These are phyloP conservation scores for Caerostris extrusa DNA, from an alignment of 1,140 invertebrate genomes.

Conservation along the genomic window DNA sequence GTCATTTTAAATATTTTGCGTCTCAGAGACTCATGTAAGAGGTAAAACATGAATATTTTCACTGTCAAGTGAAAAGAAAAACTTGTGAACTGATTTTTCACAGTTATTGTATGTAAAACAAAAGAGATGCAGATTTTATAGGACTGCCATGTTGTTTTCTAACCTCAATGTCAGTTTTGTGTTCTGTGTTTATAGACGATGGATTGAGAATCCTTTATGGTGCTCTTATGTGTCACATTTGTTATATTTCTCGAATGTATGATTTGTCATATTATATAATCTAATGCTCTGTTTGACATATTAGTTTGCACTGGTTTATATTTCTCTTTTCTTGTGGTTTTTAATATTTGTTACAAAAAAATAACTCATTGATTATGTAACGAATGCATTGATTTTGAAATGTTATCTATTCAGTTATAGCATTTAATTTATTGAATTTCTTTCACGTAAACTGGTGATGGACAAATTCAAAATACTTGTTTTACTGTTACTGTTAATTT, in stretches of 20 bases:
- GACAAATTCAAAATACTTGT: constrained; percentile 6
- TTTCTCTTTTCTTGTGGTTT: constrained; percentile 32
- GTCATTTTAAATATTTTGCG: background rate
- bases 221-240: constrained; percentile 73
- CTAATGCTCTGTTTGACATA: constrained; percentile 50
- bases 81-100: constrained; percentile 38
- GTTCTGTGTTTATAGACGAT: constrained; percentile 73
- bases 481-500: constrained; percentile 51
- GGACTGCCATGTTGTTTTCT: constrained; percentile 69
- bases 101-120: constrained; percentile 43
- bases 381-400: background rate
- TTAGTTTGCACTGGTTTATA: constrained; percentile 64
- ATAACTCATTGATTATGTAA: background rate
- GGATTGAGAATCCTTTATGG: constrained; percentile 76
- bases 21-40: constrained; percentile 57
- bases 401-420: constrained; percentile 25
- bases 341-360: constrained; percentile 35
- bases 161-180: constrained; percentile 64
- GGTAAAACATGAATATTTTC: constrained; percentile 7
- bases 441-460: constrained; percentile 67
- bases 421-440: constrained; percentile 60
- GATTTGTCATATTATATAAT: constrained; percentile 68
- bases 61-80: background rate
- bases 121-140: constrained; percentile 19
- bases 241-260: constrained; percentile 51